Evolutionary conservation across 2,888 invertebrate genomes (phyloP).

Genomic region (Amblyteles armatorius): DNA sequence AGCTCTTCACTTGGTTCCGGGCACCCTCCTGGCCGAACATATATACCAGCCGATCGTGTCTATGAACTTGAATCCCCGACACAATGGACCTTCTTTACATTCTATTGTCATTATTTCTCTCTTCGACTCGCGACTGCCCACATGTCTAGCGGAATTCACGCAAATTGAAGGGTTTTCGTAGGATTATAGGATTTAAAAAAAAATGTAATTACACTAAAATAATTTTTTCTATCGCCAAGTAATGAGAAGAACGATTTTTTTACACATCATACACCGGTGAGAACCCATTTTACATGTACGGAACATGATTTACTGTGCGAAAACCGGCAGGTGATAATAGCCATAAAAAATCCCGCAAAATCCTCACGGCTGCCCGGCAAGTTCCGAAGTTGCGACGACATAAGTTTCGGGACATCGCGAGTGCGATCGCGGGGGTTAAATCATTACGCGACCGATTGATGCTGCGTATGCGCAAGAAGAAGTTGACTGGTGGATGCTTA

Average conservation of each 20-base stretch:
- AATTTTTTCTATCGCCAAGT: not conserved
- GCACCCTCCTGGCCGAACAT: slow-evolving; percentile 61
- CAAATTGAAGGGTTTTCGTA: not conserved
- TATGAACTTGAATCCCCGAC: slow-evolving; percentile 78
- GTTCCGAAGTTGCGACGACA: slow-evolving; percentile 17
- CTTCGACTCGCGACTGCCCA: not conserved
- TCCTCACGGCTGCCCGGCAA: not conserved
- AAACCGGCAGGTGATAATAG: too few species aligned
- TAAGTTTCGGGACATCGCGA: not conserved
- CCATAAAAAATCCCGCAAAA: not conserved
- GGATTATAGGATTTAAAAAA: not conserved
- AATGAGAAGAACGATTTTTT: too few species aligned
- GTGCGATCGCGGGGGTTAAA: slow-evolving; percentile 72
- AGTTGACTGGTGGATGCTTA: not conserved
- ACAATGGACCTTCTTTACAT: slow-evolving; percentile 75
- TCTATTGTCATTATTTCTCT: slow-evolving; percentile 39
- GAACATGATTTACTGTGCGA: too few species aligned
- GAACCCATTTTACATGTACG: too few species aligned
- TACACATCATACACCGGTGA: too few species aligned
- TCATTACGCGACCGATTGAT: slow-evolving; percentile 78
- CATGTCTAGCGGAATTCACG: not conserved
- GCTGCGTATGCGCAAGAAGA: slow-evolving; percentile 69
- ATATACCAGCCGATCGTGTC: slow-evolving; percentile 72
- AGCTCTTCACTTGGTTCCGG: slow-evolving; percentile 60
- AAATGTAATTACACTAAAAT: not conserved